phyloP scores from a whole-genome alignment of 2,113 vertebrate genomes.

The Turnix velox region DNA sequence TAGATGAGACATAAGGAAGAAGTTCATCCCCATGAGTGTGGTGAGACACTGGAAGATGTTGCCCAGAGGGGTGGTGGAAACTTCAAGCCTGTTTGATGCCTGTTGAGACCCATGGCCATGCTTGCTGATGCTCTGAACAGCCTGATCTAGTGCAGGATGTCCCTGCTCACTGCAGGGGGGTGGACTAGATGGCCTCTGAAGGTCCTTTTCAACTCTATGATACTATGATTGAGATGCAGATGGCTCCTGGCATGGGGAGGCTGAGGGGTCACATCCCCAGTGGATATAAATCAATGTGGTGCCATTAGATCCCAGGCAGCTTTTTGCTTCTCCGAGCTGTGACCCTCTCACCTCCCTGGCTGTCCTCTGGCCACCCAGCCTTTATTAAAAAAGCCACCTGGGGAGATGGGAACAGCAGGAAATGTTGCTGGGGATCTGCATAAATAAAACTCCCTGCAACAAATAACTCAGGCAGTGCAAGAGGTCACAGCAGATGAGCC shows the following conservation, averaged over 20 bases:
- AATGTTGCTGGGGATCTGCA: background rate
- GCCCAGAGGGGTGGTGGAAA: no score
- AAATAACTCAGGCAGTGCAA: background rate
- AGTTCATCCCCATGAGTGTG: no score
- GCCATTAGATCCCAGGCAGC: background rate
- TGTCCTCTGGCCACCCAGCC: background rate
- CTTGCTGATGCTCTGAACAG: no score
- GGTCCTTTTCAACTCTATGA: no score
- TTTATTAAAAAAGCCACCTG: background rate
- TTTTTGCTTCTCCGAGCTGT: fast-evolving
- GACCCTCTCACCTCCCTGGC: background rate
- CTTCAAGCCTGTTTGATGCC: no score
- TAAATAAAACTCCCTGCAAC: background rate
- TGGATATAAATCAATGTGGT: background rate
- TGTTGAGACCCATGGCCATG: no score
- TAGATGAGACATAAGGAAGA: no score
- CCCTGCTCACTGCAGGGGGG: no score
- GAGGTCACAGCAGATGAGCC: background rate
- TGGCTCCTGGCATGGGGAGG: fast-evolving
- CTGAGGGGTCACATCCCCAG: background rate
- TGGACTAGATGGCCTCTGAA: no score
- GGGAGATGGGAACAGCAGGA: background rate
- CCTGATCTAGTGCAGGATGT: no score
- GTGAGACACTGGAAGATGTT: no score
- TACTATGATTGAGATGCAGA: background rate